Evolutionary conservation across 1,140 invertebrate species (phyloP).

Genomic region (Procambarus virginalis): DNA sequence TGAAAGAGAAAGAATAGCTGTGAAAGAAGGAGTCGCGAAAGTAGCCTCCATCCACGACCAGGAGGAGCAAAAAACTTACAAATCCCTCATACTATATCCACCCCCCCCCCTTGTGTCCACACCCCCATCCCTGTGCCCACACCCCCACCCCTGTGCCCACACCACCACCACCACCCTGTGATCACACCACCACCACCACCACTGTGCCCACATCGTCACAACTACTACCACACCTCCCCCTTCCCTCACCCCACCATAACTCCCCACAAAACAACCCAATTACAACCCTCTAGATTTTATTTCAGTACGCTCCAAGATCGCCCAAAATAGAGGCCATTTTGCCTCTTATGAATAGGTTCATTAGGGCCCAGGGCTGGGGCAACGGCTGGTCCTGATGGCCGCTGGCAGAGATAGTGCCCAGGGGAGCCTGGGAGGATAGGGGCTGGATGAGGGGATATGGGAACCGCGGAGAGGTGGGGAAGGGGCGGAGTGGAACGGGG

Average conservation of each 20-base stretch:
- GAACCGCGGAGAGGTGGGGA: neutral
- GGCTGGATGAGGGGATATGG: no score
- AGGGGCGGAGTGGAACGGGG: neutral
- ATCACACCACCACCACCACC: neutral
- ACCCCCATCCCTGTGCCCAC: neutral
- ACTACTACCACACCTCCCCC: neutral
- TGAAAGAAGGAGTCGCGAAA: no score
- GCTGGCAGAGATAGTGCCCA: neutral
- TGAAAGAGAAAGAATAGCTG: no score
- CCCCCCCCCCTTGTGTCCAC: no score
- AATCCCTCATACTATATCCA: no score
- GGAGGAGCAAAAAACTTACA: no score
- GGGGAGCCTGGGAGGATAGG: no score
- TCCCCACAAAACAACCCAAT: no score
- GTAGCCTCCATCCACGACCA: no score
- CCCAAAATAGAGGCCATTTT: neutral
- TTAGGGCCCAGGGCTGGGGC: neutral
- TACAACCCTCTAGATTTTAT: neutral
- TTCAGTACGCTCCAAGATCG: neutral
- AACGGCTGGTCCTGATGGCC: neutral
- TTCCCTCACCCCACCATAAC: neutral
- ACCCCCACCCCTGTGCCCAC: neutral
- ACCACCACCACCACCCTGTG: neutral
- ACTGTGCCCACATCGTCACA: neutral
- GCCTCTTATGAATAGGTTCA: conserved; percentile 13